Conservation (phyloP, 2,888 invertebrate genomes). For the Thecocarcelia acutangulata region DNA sequence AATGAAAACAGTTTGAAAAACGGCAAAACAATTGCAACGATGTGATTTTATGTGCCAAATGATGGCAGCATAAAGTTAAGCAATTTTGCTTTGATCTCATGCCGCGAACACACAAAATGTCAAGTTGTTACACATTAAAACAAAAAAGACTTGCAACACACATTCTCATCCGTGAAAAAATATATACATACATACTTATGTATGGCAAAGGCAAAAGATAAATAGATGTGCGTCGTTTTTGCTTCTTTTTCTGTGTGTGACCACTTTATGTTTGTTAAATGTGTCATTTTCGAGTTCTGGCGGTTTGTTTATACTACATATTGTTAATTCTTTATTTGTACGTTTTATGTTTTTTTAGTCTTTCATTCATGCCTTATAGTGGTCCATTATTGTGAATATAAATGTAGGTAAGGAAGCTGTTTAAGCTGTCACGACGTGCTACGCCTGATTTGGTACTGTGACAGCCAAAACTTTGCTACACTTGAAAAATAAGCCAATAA, state of each 20-base stretch:
- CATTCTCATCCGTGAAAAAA: slow-evolving; percentile 32
- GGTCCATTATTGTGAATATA: slow-evolving; percentile 44
- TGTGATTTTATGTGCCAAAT: slow-evolving; percentile 75
- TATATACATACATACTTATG: no score
- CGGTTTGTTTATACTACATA: slow-evolving; percentile 50
- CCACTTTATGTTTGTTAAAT: slow-evolving; percentile 53
- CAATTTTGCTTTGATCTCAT: slow-evolving; percentile 66
- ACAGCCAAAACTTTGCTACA: slow-evolving; percentile 35
- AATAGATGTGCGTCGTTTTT: slow-evolving; percentile 53
- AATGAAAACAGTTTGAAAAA: slow-evolving; percentile 64
- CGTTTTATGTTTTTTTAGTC: not conserved
- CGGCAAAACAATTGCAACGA: slow-evolving; percentile 69
- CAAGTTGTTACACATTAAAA: slow-evolving; percentile 66
- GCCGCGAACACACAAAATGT: slow-evolving; percentile 69
- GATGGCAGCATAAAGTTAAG: slow-evolving; percentile 72
- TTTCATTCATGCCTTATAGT: slow-evolving; percentile 29
- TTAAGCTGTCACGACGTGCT: slow-evolving; percentile 65
- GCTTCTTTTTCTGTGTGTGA: slow-evolving; percentile 26
- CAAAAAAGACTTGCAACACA: slow-evolving; percentile 20
- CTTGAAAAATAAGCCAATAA: not conserved
- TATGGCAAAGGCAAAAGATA: slow-evolving; percentile 43
- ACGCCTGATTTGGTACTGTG: slow-evolving; percentile 65
- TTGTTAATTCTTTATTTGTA: slow-evolving; percentile 51
- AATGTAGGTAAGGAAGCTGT: slow-evolving; percentile 68
- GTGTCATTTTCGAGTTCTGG: slow-evolving; percentile 56